phyloP scores from a whole-genome alignment of 1,140 invertebrate genomes.

The Brachionus koreanus region DNA sequence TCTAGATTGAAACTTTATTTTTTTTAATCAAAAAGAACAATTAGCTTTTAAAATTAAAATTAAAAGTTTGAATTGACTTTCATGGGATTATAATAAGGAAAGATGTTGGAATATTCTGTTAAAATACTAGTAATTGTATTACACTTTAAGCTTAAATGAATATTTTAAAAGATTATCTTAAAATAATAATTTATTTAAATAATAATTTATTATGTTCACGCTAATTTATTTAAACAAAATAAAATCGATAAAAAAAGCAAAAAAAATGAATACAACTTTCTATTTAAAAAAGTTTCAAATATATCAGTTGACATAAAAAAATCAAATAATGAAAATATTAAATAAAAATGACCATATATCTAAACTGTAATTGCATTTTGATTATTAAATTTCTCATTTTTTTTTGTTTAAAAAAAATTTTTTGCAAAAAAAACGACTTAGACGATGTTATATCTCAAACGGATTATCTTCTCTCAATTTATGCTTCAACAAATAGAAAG shows the following conservation, averaged over 20 bases:
- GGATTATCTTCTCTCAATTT: constrained; percentile 34
- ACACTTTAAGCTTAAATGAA: no score
- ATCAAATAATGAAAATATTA: background rate
- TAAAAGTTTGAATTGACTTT: no score
- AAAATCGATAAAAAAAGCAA: background rate
- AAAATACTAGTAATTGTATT: no score
- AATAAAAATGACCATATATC: background rate
- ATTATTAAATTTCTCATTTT: background rate
- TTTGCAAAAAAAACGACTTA: background rate
- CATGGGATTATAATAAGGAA: no score
- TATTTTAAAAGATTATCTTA: background rate
- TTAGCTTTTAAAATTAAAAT: no score
- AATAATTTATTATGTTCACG: background rate
- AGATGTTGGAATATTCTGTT: no score
- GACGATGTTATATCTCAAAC: constrained; percentile 37
- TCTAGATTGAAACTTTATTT: no score
- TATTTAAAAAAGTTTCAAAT: background rate
- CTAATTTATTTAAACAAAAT: background rate
- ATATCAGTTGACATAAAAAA: background rate
- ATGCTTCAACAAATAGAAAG: constrained; percentile 2
- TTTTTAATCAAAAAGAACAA: no score
- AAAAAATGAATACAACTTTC: background rate
- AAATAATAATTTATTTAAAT: background rate
- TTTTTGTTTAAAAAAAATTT: background rate
- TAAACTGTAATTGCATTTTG: background rate